Conservation (phyloP, 1,140 invertebrate genomes). For the Nymphalis io region DNA sequence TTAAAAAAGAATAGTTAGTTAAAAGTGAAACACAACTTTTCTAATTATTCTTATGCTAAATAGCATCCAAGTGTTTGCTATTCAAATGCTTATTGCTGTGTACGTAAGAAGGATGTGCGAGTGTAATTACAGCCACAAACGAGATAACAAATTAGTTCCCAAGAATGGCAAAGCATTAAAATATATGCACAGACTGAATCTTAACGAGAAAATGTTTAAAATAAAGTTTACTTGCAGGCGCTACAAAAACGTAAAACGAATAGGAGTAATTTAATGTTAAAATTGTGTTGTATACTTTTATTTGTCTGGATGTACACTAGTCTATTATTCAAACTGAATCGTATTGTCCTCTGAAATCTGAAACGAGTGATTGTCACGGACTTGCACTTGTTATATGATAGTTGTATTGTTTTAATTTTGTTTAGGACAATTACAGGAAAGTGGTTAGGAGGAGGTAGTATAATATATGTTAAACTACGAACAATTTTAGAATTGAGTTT, state of each 20-base stretch:
- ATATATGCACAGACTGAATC: too few relatives aligned
- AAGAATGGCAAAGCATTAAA: too few relatives aligned
- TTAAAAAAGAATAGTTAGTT: too few relatives aligned
- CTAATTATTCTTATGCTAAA: too few relatives aligned
- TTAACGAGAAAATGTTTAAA: too few relatives aligned
- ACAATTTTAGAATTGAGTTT: too few relatives aligned
- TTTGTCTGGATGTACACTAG: constrained; percentile 5
- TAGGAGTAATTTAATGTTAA: not conserved
- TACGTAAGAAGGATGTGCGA: not conserved
- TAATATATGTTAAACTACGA: not conserved
- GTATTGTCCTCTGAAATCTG: constrained; percentile 16
- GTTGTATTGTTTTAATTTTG: constrained; percentile 16
- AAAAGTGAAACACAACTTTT: too few relatives aligned
- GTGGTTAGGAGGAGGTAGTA: not conserved
- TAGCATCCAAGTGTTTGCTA: too few relatives aligned
- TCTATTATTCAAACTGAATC: constrained; percentile 9
- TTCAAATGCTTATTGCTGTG: not conserved
- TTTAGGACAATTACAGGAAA: constrained; percentile 7
- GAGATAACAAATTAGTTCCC: too few relatives aligned
- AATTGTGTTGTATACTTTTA: not conserved
- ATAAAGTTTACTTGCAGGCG: too few relatives aligned
- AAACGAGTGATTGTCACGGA: constrained; percentile 25
- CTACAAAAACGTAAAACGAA: not conserved
- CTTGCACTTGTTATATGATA: constrained; percentile 17
- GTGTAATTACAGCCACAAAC: too few relatives aligned